A percentile compares a stretch with the other conserved stretches of the same genome.
Conservation (phyloP, 2,888 invertebrate species). For the Drepana falcataria region DNA sequence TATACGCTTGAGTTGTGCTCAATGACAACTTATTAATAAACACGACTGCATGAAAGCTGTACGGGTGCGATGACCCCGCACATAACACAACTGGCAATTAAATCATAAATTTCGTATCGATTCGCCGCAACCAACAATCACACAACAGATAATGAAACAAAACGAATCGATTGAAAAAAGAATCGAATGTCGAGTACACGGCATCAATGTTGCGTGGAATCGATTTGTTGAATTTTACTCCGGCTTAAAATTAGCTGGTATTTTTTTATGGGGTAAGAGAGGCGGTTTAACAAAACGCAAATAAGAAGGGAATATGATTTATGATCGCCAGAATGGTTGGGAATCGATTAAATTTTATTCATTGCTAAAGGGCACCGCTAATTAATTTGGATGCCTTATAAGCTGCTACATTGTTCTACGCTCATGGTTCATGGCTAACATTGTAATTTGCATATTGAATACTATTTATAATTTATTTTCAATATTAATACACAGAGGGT, state of each 20-base stretch:
- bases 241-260: conserved; percentile 48
- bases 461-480: neutral
- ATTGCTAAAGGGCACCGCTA: conserved; percentile 41
- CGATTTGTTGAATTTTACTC: conserved; percentile 44
- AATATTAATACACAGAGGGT: too few species aligned
- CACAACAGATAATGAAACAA: conserved; percentile 71
- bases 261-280: conserved; percentile 26
- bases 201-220: conserved; percentile 55
- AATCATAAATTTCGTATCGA: conserved; percentile 75
- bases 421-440: neutral
- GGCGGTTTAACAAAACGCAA: conserved; percentile 32
- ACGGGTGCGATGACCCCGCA: conserved; percentile 39
- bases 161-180: conserved; percentile 56
- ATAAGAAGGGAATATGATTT: conserved; percentile 46
- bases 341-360: conserved; percentile 38
- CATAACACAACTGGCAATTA: conserved; percentile 63
- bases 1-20: conserved; percentile 40
- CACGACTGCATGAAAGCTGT: conserved; percentile 17
- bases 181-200: conserved; percentile 32
- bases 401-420: conserved; percentile 7
- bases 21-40: conserved; percentile 16
- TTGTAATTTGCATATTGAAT: neutral
- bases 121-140: conserved; percentile 73
- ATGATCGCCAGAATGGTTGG: conserved; percentile 33
- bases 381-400: conserved; percentile 32